Base-by-base conservation (phyloP, 1,140 invertebrate genomes). In the Ips nitidus region DNA sequence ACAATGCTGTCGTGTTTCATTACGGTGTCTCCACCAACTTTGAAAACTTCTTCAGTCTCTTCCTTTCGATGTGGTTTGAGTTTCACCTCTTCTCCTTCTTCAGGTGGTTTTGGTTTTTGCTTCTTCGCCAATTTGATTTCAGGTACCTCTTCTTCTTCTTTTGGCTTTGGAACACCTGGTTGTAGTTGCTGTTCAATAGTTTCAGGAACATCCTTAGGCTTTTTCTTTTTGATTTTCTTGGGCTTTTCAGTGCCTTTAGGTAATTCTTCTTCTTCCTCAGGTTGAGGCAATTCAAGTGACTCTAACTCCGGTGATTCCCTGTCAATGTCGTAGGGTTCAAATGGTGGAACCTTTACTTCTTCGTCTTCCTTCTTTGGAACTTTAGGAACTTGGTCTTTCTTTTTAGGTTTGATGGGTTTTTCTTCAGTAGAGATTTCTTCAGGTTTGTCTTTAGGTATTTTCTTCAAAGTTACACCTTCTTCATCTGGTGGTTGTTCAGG, bases 41-140 rank as follows among this genome's bases (percentile, higher is more conserved):
- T 71, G 41, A 66, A 52, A 8, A 38, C 52, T 57, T 75, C 76
- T 50, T 82, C 77, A 47, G 77, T 70, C 39, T 80, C 77, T 67
- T 80, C 75, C 52, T 81, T 80, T 72, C 80, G 80, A 74, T 86
- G 83, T 1, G 81, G 81, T 74, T 87, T 87, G 0, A 87, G 68
- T 52, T 71, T 83, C 45, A 86, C 80, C 70, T 81, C 71, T 65
- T 84, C 82, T 1, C 80, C 79, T 42, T 80, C 75, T 50, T 86
- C 83, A 73, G 86, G 83, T 1, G 83, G 82, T 73, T 82, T 81
- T 43, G 84, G 78, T 66, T 79, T 79, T 62, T 80, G 75, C 45
- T 86, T 86, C 70, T 84, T 86, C 75, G 83, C 84, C 57, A 87
- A 84, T 42, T 71, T 67, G 36, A 66, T 70, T 52, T 80, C 76